These are phyloP conservation scores for Hydriomena furcata DNA, from an alignment of 2,888 invertebrate genomes.

Conservation along the genomic window DNA sequence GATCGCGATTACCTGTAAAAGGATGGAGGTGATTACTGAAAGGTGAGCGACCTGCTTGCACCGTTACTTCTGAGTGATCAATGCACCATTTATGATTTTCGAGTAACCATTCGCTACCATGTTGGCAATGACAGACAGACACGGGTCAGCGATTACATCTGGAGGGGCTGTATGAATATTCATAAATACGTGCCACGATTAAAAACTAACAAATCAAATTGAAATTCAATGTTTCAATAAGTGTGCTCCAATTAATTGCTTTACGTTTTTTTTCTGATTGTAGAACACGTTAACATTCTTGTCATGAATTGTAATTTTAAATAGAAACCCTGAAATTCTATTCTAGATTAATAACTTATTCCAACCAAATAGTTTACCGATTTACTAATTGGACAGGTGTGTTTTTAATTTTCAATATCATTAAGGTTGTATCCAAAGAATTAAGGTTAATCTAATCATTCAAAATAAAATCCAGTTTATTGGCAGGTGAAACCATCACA, in stretches of 20 bases:
- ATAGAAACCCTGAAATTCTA: neutral
- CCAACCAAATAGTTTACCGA: slow-evolving; percentile 17
- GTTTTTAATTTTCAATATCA: slow-evolving; percentile 14
- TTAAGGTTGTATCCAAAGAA: slow-evolving; percentile 13
- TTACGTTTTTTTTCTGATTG: slow-evolving; percentile 2
- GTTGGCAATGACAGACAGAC: slow-evolving; percentile 40
- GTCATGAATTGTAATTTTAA: slow-evolving; percentile 11
- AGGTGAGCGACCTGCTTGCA: slow-evolving; percentile 77
- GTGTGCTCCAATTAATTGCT: slow-evolving; percentile 20
- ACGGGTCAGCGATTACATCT: slow-evolving; percentile 61
- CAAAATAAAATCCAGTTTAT: slow-evolving; percentile 5
- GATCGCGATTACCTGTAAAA: slow-evolving; percentile 68
- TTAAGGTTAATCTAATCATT: slow-evolving; percentile 16
- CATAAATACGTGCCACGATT: slow-evolving; percentile 53
- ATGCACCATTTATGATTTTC: slow-evolving; percentile 57
- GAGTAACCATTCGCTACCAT: slow-evolving; percentile 42
- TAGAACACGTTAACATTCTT: slow-evolving; percentile 13
- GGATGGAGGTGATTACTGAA: slow-evolving; percentile 78
- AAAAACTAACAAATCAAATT: slow-evolving; percentile 23
- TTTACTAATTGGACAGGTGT: slow-evolving; percentile 34
- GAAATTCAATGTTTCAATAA: slow-evolving; percentile 6
- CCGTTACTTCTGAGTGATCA: slow-evolving; percentile 68
- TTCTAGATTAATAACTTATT: slow-evolving; percentile 7
- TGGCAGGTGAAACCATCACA: slow-evolving; percentile 16
- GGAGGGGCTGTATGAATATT: slow-evolving; percentile 62